Evolutionary conservation across 1,140 invertebrate genomes (phyloP).

Genomic region (Sitobion miscanthi): DNA sequence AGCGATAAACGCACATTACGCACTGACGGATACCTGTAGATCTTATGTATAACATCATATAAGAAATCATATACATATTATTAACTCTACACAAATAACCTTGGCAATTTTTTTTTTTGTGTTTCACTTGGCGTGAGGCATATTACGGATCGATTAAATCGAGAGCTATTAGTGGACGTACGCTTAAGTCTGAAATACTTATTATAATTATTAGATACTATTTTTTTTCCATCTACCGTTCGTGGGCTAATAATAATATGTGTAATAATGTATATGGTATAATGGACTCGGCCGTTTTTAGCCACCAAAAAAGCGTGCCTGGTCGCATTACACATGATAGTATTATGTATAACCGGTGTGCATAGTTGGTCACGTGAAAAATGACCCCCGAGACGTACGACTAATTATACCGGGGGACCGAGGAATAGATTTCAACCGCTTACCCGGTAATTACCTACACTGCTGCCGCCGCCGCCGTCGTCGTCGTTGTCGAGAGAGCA

Average conservation of each 20-base stretch:
- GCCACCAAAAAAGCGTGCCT: constrained; percentile 21
- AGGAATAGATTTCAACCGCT: constrained; percentile 33
- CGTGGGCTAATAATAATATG: background rate
- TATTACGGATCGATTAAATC: constrained; percentile 19
- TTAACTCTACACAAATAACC: background rate
- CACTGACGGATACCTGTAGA: background rate
- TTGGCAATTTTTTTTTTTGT: constrained; percentile 18
- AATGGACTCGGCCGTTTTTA: background rate
- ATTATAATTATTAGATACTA: background rate
- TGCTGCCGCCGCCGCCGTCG: background rate
- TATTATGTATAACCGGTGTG: background rate
- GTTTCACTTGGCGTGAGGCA: background rate
- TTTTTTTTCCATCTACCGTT: background rate
- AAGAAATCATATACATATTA: background rate
- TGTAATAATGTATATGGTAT: background rate
- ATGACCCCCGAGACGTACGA: constrained; percentile 8
- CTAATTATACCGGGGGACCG: constrained; percentile 29
- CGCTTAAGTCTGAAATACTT: background rate
- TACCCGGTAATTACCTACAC: constrained; percentile 12
- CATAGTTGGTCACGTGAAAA: constrained; percentile 30
- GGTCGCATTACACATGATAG: background rate
- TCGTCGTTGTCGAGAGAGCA: background rate
- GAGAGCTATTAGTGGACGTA: background rate
- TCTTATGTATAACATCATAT: background rate
- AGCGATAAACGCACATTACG: background rate